These are phyloP conservation scores for Brachypteracias leptosomus DNA, from an alignment of 2,113 vertebrate species.

Conservation along the genomic window DNA sequence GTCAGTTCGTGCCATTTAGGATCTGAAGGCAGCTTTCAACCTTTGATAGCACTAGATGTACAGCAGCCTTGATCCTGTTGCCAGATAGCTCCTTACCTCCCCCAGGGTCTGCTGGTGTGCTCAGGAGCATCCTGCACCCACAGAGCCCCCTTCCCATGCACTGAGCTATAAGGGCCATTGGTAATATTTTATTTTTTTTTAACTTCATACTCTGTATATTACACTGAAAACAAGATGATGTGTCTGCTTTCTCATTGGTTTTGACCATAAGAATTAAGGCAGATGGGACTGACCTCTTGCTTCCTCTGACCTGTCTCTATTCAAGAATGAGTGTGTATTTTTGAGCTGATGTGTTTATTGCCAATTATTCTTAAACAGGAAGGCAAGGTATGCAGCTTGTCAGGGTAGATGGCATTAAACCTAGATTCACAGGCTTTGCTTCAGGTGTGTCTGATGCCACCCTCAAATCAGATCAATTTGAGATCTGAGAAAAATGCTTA, in stretches of 20 bases:
- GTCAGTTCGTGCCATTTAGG: neutral
- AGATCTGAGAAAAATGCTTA: neutral
- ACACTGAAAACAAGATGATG: neutral
- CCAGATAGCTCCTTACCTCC: neutral
- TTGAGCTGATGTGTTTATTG: neutral
- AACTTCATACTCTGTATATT: neutral
- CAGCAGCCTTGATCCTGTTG: neutral
- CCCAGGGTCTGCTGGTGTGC: neutral
- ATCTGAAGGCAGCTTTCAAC: neutral
- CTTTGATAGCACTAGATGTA: fast-evolving
- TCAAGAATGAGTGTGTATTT: neutral
- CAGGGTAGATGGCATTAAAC: neutral
- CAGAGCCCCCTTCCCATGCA: neutral
- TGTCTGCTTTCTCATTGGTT: neutral
- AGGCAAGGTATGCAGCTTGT: neutral
- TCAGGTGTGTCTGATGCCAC: neutral
- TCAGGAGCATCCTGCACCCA: neutral
- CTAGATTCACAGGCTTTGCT: neutral
- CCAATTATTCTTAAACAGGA: neutral
- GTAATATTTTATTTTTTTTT: neutral
- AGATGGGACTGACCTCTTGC: neutral
- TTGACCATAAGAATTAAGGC: neutral
- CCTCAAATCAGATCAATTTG: neutral
- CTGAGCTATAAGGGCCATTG: neutral
- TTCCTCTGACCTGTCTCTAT: neutral